Percentiles rank a stretch among this genome's conserved stretches.
Evolutionary conservation across 2,888 invertebrate species (phyloP).

Genomic region (Exephanes ischioxanthus): DNA sequence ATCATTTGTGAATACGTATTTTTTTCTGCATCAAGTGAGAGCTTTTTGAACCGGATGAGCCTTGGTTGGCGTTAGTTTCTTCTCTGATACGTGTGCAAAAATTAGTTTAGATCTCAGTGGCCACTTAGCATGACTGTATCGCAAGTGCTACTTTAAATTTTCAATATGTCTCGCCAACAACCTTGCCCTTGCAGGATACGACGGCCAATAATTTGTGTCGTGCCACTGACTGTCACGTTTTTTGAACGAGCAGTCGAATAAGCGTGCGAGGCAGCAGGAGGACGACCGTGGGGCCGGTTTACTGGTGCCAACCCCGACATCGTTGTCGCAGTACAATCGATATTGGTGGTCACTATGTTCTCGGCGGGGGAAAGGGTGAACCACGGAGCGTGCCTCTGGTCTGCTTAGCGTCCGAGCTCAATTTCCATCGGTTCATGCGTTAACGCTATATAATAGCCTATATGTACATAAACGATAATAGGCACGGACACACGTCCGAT

Average conservation of each 20-base stretch:
- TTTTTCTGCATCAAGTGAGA: too few relatives aligned
- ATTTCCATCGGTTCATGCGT: conserved; percentile 2
- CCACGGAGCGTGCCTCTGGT: background rate
- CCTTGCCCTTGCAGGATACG: background rate
- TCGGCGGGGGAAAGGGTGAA: conserved; percentile 35
- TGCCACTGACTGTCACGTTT: background rate
- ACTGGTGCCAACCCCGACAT: conserved; percentile 77
- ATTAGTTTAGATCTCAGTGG: background rate
- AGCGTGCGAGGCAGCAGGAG: conserved; percentile 8
- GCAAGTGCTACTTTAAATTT: background rate
- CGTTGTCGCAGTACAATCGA: conserved; percentile 83
- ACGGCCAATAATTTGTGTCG: conserved; percentile 15
- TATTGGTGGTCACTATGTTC: conserved; percentile 73
- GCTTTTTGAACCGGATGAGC: too few relatives aligned
- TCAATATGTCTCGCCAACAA: background rate
- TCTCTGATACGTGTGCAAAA: background rate
- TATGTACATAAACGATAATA: background rate
- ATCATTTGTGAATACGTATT: too few relatives aligned
- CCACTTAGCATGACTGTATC: background rate
- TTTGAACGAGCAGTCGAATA: background rate
- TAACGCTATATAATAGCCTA: background rate
- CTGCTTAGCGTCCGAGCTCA: background rate
- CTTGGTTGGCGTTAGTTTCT: too few relatives aligned
- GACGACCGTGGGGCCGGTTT: conserved; percentile 27
- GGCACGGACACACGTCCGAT: conserved; percentile 6